Evolutionary conservation across 2,797 vertebrate species (phyloP).

Genomic region (Ptychadena robeensis): DNA sequence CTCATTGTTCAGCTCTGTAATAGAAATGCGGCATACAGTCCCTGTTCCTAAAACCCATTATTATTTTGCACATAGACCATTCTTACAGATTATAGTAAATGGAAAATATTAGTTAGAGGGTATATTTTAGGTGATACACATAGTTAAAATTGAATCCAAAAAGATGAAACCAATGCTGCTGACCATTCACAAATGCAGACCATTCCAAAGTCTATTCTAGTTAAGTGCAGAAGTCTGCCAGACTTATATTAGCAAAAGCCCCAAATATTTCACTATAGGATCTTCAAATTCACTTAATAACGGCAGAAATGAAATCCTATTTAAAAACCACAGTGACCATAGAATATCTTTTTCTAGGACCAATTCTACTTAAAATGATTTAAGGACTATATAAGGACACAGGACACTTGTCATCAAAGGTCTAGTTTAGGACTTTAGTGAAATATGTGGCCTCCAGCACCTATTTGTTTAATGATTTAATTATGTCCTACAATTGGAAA

Average conservation of each 20-base stretch:
- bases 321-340: constrained; percentile 52
- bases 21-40: too few species aligned
- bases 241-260: constrained; percentile 21
- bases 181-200: constrained; percentile 1
- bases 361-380: constrained; percentile 56
- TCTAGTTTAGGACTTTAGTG: constrained; percentile 48
- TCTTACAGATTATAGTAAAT: background rate
- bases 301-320: constrained; percentile 43
- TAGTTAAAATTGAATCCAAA: background rate
- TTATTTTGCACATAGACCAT: background rate
- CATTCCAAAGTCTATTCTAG: constrained; percentile 19
- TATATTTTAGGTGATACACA: background rate
- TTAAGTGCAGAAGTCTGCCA: constrained; percentile 10
- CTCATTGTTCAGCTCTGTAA: too few species aligned
- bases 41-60: too few species aligned
- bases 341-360: constrained; percentile 48
- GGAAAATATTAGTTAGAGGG: background rate
- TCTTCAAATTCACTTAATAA: constrained; percentile 36
- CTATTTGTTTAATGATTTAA: constrained; percentile 62
- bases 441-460: constrained; percentile 54
- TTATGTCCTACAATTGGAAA: constrained; percentile 56
- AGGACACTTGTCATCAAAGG: constrained; percentile 57
- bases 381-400: constrained; percentile 48
- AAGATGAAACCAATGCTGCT: background rate
- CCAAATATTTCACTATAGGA: constrained; percentile 32